Conservation (phyloP, 2,113 vertebrate genomes). For the Lepus americanus region DNA sequence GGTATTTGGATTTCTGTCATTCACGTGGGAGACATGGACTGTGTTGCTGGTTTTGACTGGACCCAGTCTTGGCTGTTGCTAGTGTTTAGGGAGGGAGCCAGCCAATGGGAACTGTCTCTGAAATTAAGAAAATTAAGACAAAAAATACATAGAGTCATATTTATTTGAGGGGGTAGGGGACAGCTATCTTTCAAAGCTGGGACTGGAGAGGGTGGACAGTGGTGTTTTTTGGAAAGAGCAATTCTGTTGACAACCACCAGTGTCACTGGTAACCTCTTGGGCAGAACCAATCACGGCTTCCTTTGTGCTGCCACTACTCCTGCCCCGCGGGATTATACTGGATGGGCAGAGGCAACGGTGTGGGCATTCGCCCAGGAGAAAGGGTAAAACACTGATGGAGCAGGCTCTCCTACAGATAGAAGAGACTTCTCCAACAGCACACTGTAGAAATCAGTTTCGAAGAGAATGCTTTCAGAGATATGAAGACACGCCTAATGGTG, state of each 20-base stretch:
- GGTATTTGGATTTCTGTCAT: too few species aligned
- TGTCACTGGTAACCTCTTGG: neutral
- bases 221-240: neutral
- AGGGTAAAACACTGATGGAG: neutral
- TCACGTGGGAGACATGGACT: too few species aligned
- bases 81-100: too few species aligned
- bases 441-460: neutral
- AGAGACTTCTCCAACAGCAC: neutral
- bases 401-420: neutral
- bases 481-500: neutral
- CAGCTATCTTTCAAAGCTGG: neutral
- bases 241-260: neutral
- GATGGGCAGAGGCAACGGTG: neutral
- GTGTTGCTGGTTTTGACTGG: too few species aligned
- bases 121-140: too few species aligned
- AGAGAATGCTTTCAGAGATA: neutral
- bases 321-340: neutral
- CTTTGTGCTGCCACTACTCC: neutral
- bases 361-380: neutral
- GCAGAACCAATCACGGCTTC: neutral
- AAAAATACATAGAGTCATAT: neutral
- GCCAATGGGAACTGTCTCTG: too few species aligned
- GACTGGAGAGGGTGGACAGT: neutral
- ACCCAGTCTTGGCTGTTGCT: too few species aligned
- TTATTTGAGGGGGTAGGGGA: neutral